Percentiles rank a stretch among this genome's conserved stretches.
Evolutionary conservation across 2,113 vertebrate genomes (phyloP).

Genomic region (Silurus glanis): DNA sequence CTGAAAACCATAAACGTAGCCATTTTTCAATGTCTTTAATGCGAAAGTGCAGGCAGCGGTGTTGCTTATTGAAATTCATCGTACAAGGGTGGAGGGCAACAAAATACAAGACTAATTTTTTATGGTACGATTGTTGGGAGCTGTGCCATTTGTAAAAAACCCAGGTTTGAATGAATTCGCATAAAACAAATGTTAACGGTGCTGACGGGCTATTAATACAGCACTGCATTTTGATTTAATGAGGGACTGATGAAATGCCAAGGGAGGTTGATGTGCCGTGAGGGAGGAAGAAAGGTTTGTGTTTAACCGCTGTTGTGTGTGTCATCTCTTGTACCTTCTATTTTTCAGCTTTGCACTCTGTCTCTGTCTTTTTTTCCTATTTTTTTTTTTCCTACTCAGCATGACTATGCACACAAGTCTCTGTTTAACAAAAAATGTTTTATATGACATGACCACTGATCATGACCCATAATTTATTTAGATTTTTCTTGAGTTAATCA

Average conservation of each 20-base stretch:
- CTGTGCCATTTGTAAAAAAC: slow-evolving; percentile 69
- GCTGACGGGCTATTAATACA: slow-evolving; percentile 73
- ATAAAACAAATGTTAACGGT: slow-evolving; percentile 73
- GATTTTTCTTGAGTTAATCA: background rate
- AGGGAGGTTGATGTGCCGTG: slow-evolving; percentile 45
- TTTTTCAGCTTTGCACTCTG: background rate
- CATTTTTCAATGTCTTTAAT: slow-evolving; percentile 54
- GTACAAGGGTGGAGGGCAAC: slow-evolving; percentile 15
- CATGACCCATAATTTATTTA: background rate
- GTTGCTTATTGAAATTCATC: slow-evolving; percentile 67
- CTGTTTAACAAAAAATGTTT: background rate
- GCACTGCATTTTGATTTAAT: slow-evolving; percentile 65
- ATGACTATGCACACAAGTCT: background rate
- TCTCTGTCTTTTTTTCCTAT: background rate
- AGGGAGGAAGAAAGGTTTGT: slow-evolving; percentile 36
- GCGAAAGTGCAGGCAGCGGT: slow-evolving; percentile 47
- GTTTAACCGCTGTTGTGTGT: slow-evolving; percentile 49
- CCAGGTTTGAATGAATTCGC: slow-evolving; percentile 67
- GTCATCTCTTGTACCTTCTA: background rate
- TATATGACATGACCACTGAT: background rate
- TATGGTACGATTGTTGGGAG: slow-evolving; percentile 57
- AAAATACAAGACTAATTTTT: slow-evolving; percentile 65
- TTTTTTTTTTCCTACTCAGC: too few relatives aligned
- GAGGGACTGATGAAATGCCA: slow-evolving; percentile 48
- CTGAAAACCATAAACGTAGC: slow-evolving; percentile 55